Percentiles rank a stretch among this genome's conserved stretches.
Conservation (phyloP, 2,888 invertebrate genomes). For the Neoscelio sp. region DNA sequence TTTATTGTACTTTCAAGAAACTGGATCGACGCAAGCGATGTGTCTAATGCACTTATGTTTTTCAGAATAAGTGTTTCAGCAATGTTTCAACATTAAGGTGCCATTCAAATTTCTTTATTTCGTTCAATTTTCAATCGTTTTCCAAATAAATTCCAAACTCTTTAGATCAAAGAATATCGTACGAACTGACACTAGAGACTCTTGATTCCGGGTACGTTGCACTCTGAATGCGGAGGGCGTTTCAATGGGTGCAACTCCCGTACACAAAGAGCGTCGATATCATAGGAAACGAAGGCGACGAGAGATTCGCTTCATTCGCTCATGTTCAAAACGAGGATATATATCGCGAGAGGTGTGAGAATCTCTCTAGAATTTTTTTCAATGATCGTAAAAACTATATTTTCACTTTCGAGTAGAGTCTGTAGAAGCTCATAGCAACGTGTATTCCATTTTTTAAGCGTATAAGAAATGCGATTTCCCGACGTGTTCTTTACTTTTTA, state of each 20-base stretch:
- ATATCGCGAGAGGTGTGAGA: neutral
- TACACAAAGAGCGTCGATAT: conserved; percentile 29
- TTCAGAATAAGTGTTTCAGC: no score
- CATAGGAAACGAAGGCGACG: conserved; percentile 31
- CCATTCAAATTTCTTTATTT: conserved; percentile 5
- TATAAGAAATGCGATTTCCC: conserved; percentile 63
- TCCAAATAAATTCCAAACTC: conserved; percentile 34
- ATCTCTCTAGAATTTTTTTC: neutral
- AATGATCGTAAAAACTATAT: conserved; percentile 35
- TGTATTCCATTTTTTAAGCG: conserved; percentile 16
- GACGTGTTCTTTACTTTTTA: conserved; percentile 63
- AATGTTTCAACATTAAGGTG: neutral
- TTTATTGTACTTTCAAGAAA: no score
- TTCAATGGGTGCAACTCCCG: conserved; percentile 36
- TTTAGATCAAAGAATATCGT: conserved; percentile 20
- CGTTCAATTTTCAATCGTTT: neutral
- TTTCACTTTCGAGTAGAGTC: conserved; percentile 41
- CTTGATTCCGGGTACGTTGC: conserved; percentile 52
- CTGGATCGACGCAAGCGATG: no score
- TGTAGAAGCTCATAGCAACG: neutral
- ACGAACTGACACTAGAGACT: conserved; percentile 41
- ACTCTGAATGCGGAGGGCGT: conserved; percentile 40
- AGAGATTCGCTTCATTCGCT: conserved; percentile 33
- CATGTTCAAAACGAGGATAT: conserved; percentile 1
- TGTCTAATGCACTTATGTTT: no score